Base-by-base conservation (phyloP, 1,140 invertebrate species). In the Lasioglossum albipes region DNA sequence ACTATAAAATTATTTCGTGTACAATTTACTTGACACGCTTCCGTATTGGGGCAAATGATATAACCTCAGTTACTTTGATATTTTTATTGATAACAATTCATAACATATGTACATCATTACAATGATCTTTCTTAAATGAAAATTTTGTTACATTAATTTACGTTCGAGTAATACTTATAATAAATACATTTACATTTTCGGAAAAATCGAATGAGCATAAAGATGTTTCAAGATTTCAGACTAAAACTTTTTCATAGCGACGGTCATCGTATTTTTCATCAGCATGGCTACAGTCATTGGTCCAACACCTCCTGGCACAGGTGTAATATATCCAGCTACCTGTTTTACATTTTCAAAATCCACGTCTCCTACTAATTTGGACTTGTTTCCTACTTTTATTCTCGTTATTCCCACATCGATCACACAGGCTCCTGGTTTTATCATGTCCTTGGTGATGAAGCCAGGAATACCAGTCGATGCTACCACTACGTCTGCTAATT, bases 211-310 rank as follows among this genome's bases (percentile, higher is more conserved):
- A 12, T 49, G 1, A 27, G 27, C 27, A 12, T 49, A 10, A 49
- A 49, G 45, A 49, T 36, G 9, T 45, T 13, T 49, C 10, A 3
- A 49, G 45, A 12, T 12, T 13, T 10, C 1, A 12, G 16, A 71
- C 1, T 65, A 54, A n/a, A n/a, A n/a, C n/a, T 74, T 82, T 6
- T n/a, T 77, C 45, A 83, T 83, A 59, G 96, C 96, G 1, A 97
- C 96, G 84, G 94, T 93, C 31, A 97, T 93, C 0, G 97, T 98
- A 88, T 98, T 98, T 75, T 95, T 95, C 96, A 98, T 97, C 12
- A 98, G 91, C 97, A 98, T 98, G 1, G 97, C 96, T 0, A 98
- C 97, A 7, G 97, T 98, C 96, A 98, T 97, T 2, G 97, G 97
- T 0, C 97, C 97, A 36, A 98, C 97, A 18, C 97, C 97, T 18